Conservation (phyloP, 2,797 vertebrate species). For the Sebastolobus alascanus region DNA sequence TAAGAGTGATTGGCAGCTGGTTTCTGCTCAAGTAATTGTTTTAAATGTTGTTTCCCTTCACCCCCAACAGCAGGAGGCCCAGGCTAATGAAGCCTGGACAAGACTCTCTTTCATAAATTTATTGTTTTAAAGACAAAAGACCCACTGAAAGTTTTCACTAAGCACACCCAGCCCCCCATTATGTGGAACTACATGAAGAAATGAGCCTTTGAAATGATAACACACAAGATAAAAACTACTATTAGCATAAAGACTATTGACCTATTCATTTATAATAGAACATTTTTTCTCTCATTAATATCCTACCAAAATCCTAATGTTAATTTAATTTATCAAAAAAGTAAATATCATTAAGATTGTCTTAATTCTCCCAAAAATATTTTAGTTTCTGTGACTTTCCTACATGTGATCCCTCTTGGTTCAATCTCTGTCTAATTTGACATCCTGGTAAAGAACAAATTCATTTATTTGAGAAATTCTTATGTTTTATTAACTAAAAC, state of each 20-base stretch:
- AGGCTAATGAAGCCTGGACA: conserved; percentile 75
- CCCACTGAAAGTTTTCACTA: conserved; percentile 67
- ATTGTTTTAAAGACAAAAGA: conserved; percentile 82
- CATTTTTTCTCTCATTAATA: not conserved
- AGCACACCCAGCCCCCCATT: conserved; percentile 34
- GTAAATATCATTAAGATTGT: not conserved
- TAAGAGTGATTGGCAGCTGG: conserved; percentile 93
- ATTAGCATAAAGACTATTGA: not conserved
- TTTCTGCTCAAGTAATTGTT: conserved; percentile 90
- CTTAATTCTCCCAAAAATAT: not conserved
- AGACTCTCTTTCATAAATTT: conserved; percentile 80
- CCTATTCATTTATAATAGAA: not conserved
- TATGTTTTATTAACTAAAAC: not conserved
- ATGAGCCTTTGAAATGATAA: conserved; percentile 32
- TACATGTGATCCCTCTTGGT: not conserved
- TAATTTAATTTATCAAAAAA: not conserved
- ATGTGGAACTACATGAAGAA: conserved; percentile 25
- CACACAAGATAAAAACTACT: not conserved
- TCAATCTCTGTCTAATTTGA: not conserved
- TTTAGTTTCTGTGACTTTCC: not conserved
- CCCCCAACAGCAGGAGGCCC: conserved; percentile 72
- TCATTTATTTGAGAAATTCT: not conserved
- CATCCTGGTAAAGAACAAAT: not conserved
- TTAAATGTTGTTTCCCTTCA: conserved; percentile 87
- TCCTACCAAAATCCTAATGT: not conserved